Conservation (phyloP, 2,797 vertebrate species). For the Oreortyx pictus region DNA sequence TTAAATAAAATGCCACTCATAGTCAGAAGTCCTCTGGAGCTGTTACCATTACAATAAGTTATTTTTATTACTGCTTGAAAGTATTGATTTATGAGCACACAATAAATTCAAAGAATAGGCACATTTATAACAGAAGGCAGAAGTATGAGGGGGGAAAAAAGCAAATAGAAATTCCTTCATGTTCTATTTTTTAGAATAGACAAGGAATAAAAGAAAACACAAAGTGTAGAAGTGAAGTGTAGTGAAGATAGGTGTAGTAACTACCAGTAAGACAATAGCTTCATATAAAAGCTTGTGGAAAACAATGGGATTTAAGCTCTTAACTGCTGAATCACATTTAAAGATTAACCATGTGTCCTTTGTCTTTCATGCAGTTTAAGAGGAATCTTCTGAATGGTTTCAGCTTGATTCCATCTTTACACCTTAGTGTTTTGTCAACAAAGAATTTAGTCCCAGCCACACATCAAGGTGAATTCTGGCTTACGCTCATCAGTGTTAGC, state of each 20-base stretch:
- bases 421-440: background rate
- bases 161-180: background rate
- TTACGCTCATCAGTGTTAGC: background rate
- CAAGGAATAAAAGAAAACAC: background rate
- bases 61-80: conserved; percentile 73
- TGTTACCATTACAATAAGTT: conserved; percentile 72
- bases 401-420: background rate
- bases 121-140: conserved; percentile 46
- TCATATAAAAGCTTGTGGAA: background rate
- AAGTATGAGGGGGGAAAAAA: background rate
- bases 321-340: background rate
- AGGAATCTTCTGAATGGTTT: rapidly evolving
- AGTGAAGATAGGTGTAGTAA: background rate
- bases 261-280: background rate
- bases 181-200: background rate
- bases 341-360: background rate
- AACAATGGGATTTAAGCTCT: background rate
- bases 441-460: background rate
- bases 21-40: conserved; percentile 69
- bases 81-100: conserved; percentile 68
- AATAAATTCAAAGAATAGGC: conserved; percentile 61
- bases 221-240: background rate
- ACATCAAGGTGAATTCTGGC: background rate
- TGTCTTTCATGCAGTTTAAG: background rate
- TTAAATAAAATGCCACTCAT: conserved; percentile 73